These are phyloP conservation scores for Eupithecia pulchellata DNA, from an alignment of 2,888 invertebrate genomes.

Conservation along the genomic window DNA sequence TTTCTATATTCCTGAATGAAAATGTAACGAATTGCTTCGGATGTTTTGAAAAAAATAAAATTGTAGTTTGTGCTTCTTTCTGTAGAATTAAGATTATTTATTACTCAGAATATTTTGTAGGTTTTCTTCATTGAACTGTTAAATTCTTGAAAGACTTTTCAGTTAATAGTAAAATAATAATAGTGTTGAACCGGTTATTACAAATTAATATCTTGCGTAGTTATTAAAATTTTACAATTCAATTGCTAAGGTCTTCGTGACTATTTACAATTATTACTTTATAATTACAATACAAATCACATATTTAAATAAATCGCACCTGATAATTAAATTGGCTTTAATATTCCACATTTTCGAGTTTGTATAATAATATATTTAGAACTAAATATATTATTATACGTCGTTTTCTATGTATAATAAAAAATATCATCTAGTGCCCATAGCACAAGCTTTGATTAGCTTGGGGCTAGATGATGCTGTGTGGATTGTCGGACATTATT, in stretches of 20 bases:
- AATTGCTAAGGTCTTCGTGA: conserved; percentile 1
- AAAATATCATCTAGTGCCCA: too few relatives aligned
- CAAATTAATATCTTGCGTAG: neutral
- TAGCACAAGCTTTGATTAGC: too few relatives aligned
- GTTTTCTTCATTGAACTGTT: neutral
- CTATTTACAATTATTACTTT: neutral
- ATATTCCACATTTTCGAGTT: neutral
- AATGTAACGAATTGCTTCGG: neutral
- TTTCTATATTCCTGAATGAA: neutral
- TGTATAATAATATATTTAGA: neutral
- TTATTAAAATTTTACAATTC: neutral
- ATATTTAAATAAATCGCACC: neutral
- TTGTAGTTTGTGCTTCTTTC: neutral
- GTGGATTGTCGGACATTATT: too few relatives aligned
- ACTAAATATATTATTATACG: too few relatives aligned
- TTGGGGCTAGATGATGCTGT: too few relatives aligned
- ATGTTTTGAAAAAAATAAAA: neutral
- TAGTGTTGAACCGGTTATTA: neutral
- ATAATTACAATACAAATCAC: neutral
- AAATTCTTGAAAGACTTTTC: neutral
- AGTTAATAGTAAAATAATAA: neutral
- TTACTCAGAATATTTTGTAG: neutral
- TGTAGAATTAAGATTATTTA: neutral
- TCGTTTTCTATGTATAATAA: too few relatives aligned
- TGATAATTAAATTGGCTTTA: neutral